Conservation (phyloP, 53 echinoderm and acorn worm genomes). For the Arbacia lixula region DNA sequence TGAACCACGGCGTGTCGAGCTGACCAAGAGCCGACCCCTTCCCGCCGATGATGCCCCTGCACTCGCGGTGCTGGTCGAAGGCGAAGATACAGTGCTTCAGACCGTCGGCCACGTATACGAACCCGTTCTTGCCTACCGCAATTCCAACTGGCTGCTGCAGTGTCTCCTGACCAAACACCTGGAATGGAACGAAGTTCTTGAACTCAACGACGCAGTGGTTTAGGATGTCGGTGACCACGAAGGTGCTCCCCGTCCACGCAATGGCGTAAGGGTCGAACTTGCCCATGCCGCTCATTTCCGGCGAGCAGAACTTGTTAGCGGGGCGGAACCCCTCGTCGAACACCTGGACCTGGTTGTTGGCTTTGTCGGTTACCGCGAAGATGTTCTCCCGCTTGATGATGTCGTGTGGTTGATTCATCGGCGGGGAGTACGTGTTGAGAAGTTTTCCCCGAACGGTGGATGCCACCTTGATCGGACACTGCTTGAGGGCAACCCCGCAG, state of each 20-base stretch:
- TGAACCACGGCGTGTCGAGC: conserved; percentile 55
- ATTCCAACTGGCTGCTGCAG: conserved; percentile 57
- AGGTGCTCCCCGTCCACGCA: conserved; percentile 60
- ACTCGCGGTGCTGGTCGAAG: conserved; percentile 52
- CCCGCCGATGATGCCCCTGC: conserved; percentile 34
- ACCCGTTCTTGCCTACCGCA: conserved; percentile 40
- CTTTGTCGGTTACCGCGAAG: conserved; percentile 40
- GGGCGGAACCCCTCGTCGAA: conserved; percentile 56
- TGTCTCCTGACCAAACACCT: conserved; percentile 32
- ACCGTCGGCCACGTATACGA: conserved; percentile 62
- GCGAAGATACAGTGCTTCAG: conserved; percentile 54
- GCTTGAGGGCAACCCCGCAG: conserved; percentile 1
- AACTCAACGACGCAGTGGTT: conserved; percentile 64
- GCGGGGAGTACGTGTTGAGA: conserved; percentile 18
- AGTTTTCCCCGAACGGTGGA: conserved; percentile 7
- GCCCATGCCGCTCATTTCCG: conserved; percentile 26
- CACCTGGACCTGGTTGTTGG: conserved; percentile 44
- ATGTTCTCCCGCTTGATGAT: conserved; percentile 47
- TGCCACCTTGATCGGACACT: conserved; percentile 9
- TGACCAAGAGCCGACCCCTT: conserved; percentile 46
- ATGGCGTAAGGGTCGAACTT: conserved; percentile 63
- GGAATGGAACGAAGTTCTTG: conserved; percentile 46
- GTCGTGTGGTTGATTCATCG: conserved; percentile 57
- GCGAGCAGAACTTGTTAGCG: conserved; percentile 63
- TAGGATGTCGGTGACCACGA: conserved; percentile 57